Evolutionary conservation across 35 echinoderm and acorn worm genomes (phyloP).

Genomic region (Ptychodera flava): DNA sequence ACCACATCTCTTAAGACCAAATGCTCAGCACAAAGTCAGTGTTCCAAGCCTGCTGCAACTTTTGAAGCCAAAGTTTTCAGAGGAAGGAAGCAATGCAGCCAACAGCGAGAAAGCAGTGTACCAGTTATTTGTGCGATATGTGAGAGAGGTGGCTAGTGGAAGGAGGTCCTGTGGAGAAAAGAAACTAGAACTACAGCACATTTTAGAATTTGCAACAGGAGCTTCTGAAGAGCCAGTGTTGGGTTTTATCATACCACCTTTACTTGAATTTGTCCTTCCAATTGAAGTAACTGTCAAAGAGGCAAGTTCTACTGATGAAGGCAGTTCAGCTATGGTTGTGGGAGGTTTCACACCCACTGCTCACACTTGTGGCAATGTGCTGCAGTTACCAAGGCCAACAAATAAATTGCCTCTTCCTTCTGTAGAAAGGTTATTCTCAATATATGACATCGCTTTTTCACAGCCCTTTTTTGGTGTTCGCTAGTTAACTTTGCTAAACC

Average conservation of each 20-base stretch:
- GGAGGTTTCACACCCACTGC: not conserved
- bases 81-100: not conserved
- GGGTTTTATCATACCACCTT: not conserved
- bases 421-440: not conserved
- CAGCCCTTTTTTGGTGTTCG: not conserved
- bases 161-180: not conserved
- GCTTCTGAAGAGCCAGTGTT: not conserved
- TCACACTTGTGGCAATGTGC: not conserved
- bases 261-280: not conserved
- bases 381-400: not conserved
- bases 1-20: not conserved
- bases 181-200: not conserved
- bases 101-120: not conserved
- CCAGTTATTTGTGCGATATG: not conserved
- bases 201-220: not conserved
- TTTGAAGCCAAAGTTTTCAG: not conserved
- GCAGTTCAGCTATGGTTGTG: not conserved
- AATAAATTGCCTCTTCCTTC: not conserved
- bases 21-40: not conserved
- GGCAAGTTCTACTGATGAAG: not conserved
- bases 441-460: not conserved
- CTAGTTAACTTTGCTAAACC: no score
- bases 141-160: not conserved
- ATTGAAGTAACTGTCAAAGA: not conserved
- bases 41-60: not conserved